Percentiles rank a stretch among this genome's conserved stretches.
Evolutionary conservation across 2,888 invertebrate species (phyloP).

Genomic region (Cataglyphis livida): DNA sequence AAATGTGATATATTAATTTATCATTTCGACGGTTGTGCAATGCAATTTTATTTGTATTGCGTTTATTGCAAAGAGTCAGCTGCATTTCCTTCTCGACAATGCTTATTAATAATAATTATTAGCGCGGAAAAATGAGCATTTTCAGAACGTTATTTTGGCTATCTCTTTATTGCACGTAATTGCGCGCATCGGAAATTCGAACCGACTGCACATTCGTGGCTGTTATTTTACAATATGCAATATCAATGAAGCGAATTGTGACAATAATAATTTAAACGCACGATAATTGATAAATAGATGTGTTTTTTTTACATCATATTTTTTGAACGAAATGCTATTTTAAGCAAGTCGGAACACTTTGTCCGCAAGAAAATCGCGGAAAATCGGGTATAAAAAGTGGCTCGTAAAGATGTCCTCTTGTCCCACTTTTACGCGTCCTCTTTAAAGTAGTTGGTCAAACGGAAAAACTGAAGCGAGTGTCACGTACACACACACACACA

Average conservation of each 20-base stretch:
- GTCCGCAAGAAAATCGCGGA: background rate
- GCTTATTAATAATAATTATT: constrained; percentile 72
- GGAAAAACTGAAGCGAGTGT: constrained; percentile 52
- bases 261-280: constrained; percentile 62
- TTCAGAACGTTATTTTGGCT: constrained; percentile 56
- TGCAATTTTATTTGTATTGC: constrained; percentile 9
- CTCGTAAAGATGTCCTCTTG: constrained; percentile 56
- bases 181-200: constrained; percentile 55
- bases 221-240: constrained; percentile 61
- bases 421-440: constrained; percentile 68
- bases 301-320: background rate
- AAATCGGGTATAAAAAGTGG: background rate
- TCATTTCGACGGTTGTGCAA: background rate
- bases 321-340: background rate
- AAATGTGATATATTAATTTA: constrained; percentile 30
- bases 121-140: constrained; percentile 57
- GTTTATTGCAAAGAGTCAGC: constrained; percentile 38
- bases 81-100: constrained; percentile 55
- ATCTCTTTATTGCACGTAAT: constrained; percentile 57
- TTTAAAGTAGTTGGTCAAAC: constrained; percentile 75
- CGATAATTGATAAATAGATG: background rate
- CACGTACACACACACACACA: background rate
- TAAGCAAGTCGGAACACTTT: background rate
- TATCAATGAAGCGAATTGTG: constrained; percentile 60
- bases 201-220: constrained; percentile 32